Evolutionary conservation across 2,888 invertebrate genomes (phyloP).

Genomic region (Bembecia ichneumoniformis): DNA sequence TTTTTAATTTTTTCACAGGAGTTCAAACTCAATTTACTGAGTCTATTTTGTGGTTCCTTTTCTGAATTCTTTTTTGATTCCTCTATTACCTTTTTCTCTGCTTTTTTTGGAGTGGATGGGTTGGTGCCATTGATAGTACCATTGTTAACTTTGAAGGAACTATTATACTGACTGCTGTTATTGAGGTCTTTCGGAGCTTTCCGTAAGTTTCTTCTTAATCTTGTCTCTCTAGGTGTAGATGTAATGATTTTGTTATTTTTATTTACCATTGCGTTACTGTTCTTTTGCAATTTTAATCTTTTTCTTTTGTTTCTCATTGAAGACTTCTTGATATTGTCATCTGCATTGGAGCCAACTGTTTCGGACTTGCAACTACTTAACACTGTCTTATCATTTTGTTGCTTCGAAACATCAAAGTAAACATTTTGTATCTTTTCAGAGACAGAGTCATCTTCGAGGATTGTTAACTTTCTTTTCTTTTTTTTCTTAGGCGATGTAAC

Average conservation of each 20-base stretch:
- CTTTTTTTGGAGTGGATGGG: background rate
- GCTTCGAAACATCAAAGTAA: constrained; percentile 43
- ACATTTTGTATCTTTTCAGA: constrained; percentile 43
- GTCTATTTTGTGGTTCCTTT: background rate
- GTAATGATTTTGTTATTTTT: constrained; percentile 49
- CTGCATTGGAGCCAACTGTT: constrained; percentile 38
- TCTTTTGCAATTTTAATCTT: constrained; percentile 31
- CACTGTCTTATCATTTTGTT: constrained; percentile 23
- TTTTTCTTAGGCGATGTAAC: constrained; percentile 38
- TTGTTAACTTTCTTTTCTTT: constrained; percentile 45
- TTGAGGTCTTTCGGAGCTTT: constrained; percentile 29
- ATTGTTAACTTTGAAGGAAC: constrained; percentile 39
- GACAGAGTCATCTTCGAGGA: constrained; percentile 42
- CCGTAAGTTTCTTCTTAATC: constrained; percentile 45
- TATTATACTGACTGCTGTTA: constrained; percentile 33
- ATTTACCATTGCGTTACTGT: constrained; percentile 23
- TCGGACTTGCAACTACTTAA: constrained; percentile 37
- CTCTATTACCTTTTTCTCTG: constrained; percentile 16
- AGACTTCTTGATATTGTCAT: constrained; percentile 52
- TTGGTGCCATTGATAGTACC: constrained; percentile 25
- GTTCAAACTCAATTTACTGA: background rate
- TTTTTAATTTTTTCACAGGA: constrained; percentile 12
- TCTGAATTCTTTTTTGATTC: constrained; percentile 4
- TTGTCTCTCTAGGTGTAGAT: constrained; percentile 43
- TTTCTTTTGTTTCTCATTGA: constrained; percentile 36